Conservation (phyloP, 2,888 invertebrate genomes). For the Athrips mouffetella region DNA sequence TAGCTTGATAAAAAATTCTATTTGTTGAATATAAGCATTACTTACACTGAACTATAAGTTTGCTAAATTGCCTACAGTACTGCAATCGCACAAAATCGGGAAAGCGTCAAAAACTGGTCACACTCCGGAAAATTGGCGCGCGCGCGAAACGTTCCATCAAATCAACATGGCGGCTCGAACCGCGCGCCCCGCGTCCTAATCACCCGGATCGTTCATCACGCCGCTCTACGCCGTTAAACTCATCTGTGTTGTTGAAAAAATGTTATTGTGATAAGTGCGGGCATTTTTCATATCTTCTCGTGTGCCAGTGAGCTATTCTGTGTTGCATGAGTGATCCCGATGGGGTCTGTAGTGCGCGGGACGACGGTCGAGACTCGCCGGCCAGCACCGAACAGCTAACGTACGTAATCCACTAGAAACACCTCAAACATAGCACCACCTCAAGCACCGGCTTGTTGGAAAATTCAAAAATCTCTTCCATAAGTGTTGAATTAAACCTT, state of each 20-base stretch:
- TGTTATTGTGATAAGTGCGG: constrained; percentile 56
- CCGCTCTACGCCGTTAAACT: constrained; percentile 31
- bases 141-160: constrained; percentile 66
- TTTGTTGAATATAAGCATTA: no score
- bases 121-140: constrained; percentile 57
- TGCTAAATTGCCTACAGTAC: no score
- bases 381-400: constrained; percentile 74
- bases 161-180: constrained; percentile 65
- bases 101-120: constrained; percentile 31
- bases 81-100: constrained; percentile 16
- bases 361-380: constrained; percentile 68
- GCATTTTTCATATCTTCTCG: constrained; percentile 41
- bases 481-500: not conserved
- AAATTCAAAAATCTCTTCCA: no score
- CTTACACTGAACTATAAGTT: not conserved
- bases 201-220: constrained; percentile 39
- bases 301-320: constrained; percentile 55
- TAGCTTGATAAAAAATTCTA: not conserved
- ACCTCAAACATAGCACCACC: not conserved
- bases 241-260: constrained; percentile 45
- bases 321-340: constrained; percentile 72
- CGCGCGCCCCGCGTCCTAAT: constrained; percentile 60
- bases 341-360: constrained; percentile 57
- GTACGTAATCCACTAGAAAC: constrained; percentile 43
- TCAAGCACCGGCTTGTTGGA: not conserved